A percentile compares a stretch with the other conserved stretches of the same genome.
Conservation (phyloP, 2,113 vertebrate species). For the Casuarius casuarius region DNA sequence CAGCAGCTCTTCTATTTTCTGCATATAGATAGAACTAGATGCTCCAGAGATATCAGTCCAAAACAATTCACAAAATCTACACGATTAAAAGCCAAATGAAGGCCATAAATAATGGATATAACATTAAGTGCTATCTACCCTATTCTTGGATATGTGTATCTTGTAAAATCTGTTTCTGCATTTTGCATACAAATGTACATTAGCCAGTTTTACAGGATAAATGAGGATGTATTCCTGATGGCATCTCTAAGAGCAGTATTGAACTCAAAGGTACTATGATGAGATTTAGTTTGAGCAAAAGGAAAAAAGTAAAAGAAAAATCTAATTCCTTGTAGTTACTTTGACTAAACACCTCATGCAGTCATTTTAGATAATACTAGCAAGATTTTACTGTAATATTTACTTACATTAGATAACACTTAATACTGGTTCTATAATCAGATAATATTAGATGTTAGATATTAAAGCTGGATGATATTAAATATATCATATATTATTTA, state of each 20-base stretch:
- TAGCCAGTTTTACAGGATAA: neutral
- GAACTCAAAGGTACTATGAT: neutral
- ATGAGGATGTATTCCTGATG: neutral
- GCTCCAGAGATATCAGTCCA: neutral
- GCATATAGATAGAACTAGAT: neutral
- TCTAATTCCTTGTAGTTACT: neutral
- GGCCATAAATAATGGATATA: constrained; percentile 33
- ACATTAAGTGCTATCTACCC: neutral
- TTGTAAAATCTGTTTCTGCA: constrained; percentile 10
- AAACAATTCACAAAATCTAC: neutral
- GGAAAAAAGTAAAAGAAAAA: neutral
- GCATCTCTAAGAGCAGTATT: neutral
- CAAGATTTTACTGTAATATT: neutral
- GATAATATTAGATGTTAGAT: neutral
- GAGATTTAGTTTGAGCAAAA: neutral
- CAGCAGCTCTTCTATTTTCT: neutral
- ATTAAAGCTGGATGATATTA: neutral
- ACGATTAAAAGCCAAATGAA: constrained; percentile 37
- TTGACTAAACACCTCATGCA: neutral
- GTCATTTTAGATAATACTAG: neutral
- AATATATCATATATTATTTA: too few species aligned
- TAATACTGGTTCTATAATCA: neutral
- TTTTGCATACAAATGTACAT: constrained; percentile 21
- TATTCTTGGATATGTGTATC: neutral
- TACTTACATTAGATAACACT: neutral